A percentile compares a stretch with the other conserved stretches of the same genome.
Evolutionary conservation across 2,888 invertebrate species (phyloP).

Genomic region (Pandemis heparana): DNA sequence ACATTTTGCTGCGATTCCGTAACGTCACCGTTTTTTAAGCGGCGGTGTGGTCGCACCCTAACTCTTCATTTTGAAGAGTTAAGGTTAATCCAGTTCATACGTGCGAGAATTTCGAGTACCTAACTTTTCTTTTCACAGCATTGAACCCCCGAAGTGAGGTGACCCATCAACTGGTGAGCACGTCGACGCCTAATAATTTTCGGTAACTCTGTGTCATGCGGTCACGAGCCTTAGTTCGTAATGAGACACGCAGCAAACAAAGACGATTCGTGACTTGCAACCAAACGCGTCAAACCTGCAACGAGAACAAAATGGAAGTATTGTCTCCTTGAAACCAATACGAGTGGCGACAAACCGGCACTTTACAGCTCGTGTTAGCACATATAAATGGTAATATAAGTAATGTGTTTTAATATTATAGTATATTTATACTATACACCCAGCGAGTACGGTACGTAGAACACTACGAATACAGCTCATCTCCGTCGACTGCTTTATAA

Average conservation of each 20-base stretch:
- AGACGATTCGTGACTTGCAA: slow-evolving; percentile 26
- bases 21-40: no score
- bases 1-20: no score
- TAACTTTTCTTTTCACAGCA: neutral
- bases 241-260: slow-evolving; percentile 26
- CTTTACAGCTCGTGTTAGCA: neutral
- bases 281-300: slow-evolving; percentile 13
- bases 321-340: neutral
- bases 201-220: neutral
- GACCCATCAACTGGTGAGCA: slow-evolving; percentile 2
- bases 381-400: neutral
- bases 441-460: neutral
- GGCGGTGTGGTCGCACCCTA: no score
- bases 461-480: neutral
- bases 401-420: neutral
- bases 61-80: neutral
- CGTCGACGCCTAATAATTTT: neutral
- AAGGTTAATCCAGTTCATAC: neutral
- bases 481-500: neutral
- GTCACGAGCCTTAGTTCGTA: neutral
- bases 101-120: neutral
- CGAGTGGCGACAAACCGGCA: neutral
- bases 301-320: neutral
- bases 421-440: neutral
- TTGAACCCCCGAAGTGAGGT: neutral